Evolutionary conservation across 1,140 invertebrate genomes (phyloP), one percentile per base, ranked within the genome.

Genomic region (Seison nebaliae): DNA sequence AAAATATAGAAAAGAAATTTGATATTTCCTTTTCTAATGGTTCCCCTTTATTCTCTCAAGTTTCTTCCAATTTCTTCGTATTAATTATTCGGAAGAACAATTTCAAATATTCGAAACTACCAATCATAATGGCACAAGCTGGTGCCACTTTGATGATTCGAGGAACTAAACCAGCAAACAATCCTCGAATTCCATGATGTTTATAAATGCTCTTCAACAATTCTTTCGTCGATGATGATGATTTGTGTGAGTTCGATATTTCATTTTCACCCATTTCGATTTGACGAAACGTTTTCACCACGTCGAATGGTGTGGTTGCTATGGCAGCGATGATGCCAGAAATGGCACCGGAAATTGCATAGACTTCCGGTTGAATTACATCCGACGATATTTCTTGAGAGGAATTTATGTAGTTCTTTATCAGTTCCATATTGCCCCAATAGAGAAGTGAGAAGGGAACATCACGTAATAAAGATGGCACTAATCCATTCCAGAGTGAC

Each of bases 361-460:
- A 6, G 2, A 8, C 9, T 11, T 11, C 5, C 9, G 12, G 24
- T 3, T 26, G 12, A 3, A 12, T 12, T 26, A 26, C 2, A 6
- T 26, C 2, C 9, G 6, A 26, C 2, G 12, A 26, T 26, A 11
- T 26, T 26, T 11, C 9, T 16, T 33, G 29, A 12, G 12, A 21
- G 16, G 12, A 15, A 17, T 31, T 15, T 3, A 34, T 9, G 8
- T 15, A 35, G 7, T 17, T 40, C 11, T 40, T 40, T 6, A 40
- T 17, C 17, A 26, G 18, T 29, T 42, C 39, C 18, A 35, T 35
- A 26, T 36, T 35, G 1, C 28, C 18, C 39, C 39, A 42, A 24
- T 42, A 42, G 11, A 42, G 31, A 33, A 42, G 35, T 7, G 39
- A 42, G 28, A 42, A 42, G 5, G 39, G 39, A 12, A 42, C 33